phyloP scores from a whole-genome alignment of 2,797 vertebrate species.

The Pseudopleuronectes americanus region DNA sequence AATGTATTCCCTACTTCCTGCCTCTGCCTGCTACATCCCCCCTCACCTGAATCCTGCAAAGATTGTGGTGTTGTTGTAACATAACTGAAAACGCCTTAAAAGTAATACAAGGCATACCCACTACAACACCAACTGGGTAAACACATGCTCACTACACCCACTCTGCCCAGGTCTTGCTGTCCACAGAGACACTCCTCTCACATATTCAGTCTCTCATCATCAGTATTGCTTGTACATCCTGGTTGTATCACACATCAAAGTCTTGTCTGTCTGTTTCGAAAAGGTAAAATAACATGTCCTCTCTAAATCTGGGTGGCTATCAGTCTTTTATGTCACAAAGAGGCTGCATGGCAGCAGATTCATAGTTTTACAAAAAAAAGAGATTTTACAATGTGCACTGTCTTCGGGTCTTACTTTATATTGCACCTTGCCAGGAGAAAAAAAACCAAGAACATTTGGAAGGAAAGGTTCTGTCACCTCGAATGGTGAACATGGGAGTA shows the following conservation, averaged over 20 bases:
- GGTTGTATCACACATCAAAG: conserved; percentile 23
- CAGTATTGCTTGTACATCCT: conserved; percentile 12
- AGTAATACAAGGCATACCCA: too few species aligned
- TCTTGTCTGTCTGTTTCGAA: conserved; percentile 25
- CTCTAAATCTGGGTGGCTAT: conserved; percentile 19
- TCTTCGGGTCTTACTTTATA: conserved; percentile 43
- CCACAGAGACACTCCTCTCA: neutral
- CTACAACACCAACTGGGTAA: neutral
- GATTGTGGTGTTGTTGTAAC: too few species aligned
- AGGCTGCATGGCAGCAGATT: neutral
- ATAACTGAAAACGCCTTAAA: too few species aligned
- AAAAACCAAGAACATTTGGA: conserved; percentile 40
- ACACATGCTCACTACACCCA: neutral
- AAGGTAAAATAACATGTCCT: conserved; percentile 14
- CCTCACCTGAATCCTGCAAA: too few species aligned
- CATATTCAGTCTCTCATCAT: neutral
- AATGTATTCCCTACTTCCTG: too few species aligned
- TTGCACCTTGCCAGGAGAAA: conserved; percentile 35
- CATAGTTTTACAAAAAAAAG: neutral
- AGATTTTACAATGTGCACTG: conserved; percentile 5
- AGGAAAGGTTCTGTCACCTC: conserved; percentile 45
- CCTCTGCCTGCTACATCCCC: too few species aligned
- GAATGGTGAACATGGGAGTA: conserved; percentile 58
- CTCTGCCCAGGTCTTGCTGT: neutral
- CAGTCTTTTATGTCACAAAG: conserved; percentile 1